Evolutionary conservation across 2,113 vertebrate genomes (phyloP), one percentile per base, ranked within the genome.

Genomic region (Phocoena sinus): DNA sequence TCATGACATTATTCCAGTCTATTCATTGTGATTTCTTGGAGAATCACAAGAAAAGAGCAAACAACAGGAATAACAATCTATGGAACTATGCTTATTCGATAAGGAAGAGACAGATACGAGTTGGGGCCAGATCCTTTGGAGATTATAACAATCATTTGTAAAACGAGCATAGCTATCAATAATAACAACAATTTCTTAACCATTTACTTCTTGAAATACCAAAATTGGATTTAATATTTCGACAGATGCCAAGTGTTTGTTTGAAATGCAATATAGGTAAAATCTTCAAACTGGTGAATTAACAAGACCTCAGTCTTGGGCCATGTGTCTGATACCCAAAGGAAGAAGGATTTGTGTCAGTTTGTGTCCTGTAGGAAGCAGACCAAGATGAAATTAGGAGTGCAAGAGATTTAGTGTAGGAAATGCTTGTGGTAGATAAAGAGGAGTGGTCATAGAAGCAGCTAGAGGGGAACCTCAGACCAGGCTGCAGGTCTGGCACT

Each of bases 1-100:
- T 71, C 62, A n/a, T 86, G 86, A 60, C 6, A 56, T 96, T 94
- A 56, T 96, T 94, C 38, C 18, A 47, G 6, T 70, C 60, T 93
- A 77, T 79, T 96, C 77, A 89, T 33, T 93, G 44, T 95, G 89
- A 97, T 86, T 91, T 96, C 84, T 86, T 94, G 96, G 71, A 82
- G 96, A 56, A 20, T 56, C 56, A 56, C 56, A 56, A 77, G 58
- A 94, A 93, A 89, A 95, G 85, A 97, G 25, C 73, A 89, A 94
- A 89, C 74, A 88, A 28, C 41, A 95, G 91, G 68, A 96, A 95
- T 87, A 94, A 95, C 73, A 94, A 81, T 89, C 85, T 89, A 83
- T 87, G 86, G 76, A 93, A 28, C 15, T 77, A 31, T 21, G 26
- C 89, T 93, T 94, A 86, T 60, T 94, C 36, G 50, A 33, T 56